Conservation (phyloP, 2,113 vertebrate genomes). For the Sinocyclocheilus rhinocerous region DNA sequence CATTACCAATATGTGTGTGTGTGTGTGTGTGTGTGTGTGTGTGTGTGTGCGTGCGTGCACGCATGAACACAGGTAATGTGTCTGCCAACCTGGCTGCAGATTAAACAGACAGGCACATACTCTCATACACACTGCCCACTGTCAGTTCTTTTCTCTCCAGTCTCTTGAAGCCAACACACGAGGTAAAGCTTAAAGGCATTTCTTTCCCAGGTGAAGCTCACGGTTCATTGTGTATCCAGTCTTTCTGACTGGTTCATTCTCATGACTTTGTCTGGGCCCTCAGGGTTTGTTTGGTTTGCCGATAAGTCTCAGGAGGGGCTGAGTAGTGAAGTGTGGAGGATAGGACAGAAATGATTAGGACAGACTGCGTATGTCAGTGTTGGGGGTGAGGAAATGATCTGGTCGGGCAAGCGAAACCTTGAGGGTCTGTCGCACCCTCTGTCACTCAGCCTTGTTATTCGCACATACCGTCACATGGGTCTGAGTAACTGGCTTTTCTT, state of each 20-base stretch:
- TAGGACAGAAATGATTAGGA: slow-evolving; percentile 29
- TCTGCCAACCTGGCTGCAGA: neutral
- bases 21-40: too few species aligned
- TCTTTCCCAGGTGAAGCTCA: slow-evolving; percentile 3
- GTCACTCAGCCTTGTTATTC: neutral
- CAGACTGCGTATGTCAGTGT: slow-evolving; percentile 25
- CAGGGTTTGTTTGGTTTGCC: slow-evolving; percentile 17
- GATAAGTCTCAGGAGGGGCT: neutral
- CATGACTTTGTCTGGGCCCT: neutral
- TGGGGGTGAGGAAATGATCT: slow-evolving; percentile 31
- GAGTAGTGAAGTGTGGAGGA: slow-evolving; percentile 33
- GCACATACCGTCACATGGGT: neutral
- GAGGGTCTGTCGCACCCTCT: neutral
- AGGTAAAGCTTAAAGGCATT: neutral
- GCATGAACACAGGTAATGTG: neutral
- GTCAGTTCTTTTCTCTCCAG: neutral
- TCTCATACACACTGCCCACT: neutral
- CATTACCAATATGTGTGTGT: too few species aligned
- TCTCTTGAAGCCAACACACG: neutral
- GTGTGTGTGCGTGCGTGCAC: too few species aligned
- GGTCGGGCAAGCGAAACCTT: slow-evolving; percentile 2
- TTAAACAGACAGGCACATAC: neutral
- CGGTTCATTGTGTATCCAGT: neutral
- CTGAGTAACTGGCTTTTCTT: neutral
- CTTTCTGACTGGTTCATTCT: too few species aligned